Base-by-base conservation (phyloP, 2,113 vertebrate genomes). In the Datnioides undecimradiatus region DNA sequence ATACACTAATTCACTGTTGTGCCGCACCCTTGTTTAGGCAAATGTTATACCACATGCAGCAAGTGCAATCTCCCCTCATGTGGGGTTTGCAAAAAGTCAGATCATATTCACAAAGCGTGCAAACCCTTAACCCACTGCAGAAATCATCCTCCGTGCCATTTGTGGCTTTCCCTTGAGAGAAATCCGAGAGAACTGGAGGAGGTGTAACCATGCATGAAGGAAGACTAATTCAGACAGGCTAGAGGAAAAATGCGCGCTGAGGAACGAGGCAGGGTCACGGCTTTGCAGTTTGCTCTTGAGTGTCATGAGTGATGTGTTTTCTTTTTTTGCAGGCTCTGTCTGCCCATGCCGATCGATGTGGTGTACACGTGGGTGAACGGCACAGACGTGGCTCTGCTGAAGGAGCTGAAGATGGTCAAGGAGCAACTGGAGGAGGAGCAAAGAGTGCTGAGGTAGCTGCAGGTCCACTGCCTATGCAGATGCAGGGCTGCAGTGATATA, bases 361-460 rank as follows among this genome's bases (percentile, higher is more conserved):
- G 98, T 99, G 9, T 99, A 99, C 90, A 99, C 98, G 69, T 99
- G 98, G 98, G 98, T 99, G 88, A 99, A 99, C 0, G 98, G 98
- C 83, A 98, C 97, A 0, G 98, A 99, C 78, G 86, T 87, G 2
- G 95, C 96, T 13, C 94, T 99, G 74, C 95, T 99, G 76, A 97
- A 94, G 90, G 96, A 98, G n/a, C 95, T 99, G 23, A 95, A 95
- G 76, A 88, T 91, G 36, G 95, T 97, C 84, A 95, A 96, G 84
- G 95, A 98, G 81, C 95, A 96, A 91, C 94, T 99, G 95, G 95
- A 98, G 73, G 96, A 98, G 86, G 96, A 99, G 64, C 98, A 98
- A 87, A 97, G 90, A 82, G 95, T 94, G 58, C 90, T 97, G 89
- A 97, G 97, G 97, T 99, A 94, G 21, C 57, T 57, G 40, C 6